A percentile compares a stretch with the other conserved stretches of the same genome.
These are phyloP conservation scores for Hypotaenidia okinawae DNA, from an alignment of 2,797 vertebrate genomes.

Conservation along the genomic window DNA sequence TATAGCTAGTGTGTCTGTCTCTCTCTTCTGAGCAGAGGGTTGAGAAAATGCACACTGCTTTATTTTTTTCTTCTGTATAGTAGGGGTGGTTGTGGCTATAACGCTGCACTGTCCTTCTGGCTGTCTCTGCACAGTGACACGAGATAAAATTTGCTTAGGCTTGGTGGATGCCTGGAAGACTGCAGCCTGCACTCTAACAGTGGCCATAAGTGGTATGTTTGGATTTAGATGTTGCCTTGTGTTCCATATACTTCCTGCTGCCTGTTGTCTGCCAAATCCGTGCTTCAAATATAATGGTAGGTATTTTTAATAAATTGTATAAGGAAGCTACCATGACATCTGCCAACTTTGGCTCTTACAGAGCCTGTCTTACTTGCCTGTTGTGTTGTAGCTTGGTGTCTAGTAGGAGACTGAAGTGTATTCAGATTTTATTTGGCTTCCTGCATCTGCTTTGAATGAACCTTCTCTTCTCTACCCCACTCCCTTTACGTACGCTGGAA, in stretches of 20 bases:
- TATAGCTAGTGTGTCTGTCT: conserved; percentile 39
- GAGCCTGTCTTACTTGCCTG: neutral
- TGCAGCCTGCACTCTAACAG: neutral
- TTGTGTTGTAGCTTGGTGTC: neutral
- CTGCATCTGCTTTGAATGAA: conserved; percentile 31
- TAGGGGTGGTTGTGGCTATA: neutral
- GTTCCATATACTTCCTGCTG: neutral
- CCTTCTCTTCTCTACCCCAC: neutral
- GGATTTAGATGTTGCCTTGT: neutral
- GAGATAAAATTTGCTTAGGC: neutral
- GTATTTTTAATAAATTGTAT: neutral
- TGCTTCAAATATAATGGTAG: neutral
- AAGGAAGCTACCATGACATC: neutral
- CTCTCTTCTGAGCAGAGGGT: neutral
- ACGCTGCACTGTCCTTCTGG: neutral
- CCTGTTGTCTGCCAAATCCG: neutral
- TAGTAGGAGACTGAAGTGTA: conserved; percentile 2
- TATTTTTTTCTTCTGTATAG: neutral
- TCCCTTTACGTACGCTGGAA: neutral
- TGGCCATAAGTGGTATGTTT: neutral
- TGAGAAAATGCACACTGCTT: neutral
- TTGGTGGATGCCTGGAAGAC: neutral
- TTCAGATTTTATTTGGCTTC: conserved; percentile 31
- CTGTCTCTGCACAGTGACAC: neutral
- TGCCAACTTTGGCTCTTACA: neutral